These are phyloP conservation scores for Nomada ferruginata DNA, from an alignment of 2,888 invertebrate genomes.

Conservation along the genomic window DNA sequence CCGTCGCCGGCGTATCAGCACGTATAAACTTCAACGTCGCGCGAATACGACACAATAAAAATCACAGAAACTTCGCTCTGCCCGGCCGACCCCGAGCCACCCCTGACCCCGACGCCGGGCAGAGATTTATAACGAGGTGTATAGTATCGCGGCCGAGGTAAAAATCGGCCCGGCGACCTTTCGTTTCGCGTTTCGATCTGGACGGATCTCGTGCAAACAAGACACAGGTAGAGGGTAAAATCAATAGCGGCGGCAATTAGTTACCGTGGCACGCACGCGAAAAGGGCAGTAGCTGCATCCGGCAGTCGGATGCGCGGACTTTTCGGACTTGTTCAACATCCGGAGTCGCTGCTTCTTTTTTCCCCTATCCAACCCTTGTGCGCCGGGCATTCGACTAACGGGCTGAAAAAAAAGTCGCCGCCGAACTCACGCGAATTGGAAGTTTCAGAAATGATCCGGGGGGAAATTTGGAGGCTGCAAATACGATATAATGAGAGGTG, in stretches of 20 bases:
- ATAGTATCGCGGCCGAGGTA: slow-evolving; percentile 27
- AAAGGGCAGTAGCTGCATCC: slow-evolving; percentile 61
- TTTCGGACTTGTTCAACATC: slow-evolving; percentile 71
- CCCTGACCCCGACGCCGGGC: slow-evolving; percentile 2
- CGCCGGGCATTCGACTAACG: slow-evolving; percentile 27
- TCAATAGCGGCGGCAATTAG: slow-evolving; percentile 67
- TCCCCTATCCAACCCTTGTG: slow-evolving; percentile 13
- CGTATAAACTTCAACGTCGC: slow-evolving; percentile 26
- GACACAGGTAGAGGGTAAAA: slow-evolving; percentile 56
- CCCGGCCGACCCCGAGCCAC: background rate
- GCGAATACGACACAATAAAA: slow-evolving; percentile 36
- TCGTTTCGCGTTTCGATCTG: slow-evolving; percentile 18
- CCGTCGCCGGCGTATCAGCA: slow-evolving; percentile 6
- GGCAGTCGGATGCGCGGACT: slow-evolving; percentile 67
- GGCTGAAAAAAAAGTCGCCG: slow-evolving; percentile 40
- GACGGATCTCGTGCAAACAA: slow-evolving; percentile 50
- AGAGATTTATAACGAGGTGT: slow-evolving; percentile 57
- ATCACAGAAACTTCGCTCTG: slow-evolving; percentile 31
- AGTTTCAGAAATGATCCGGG: slow-evolving; percentile 17
- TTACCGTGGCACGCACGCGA: slow-evolving; percentile 66
- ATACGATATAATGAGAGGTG: no score
- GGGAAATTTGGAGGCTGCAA: background rate
- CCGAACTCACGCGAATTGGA: slow-evolving; percentile 26
- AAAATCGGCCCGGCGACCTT: slow-evolving; percentile 47
- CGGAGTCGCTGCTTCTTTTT: slow-evolving; percentile 43